phyloP scores from a whole-genome alignment of 2,888 invertebrate genomes.

The Brenthis daphne region DNA sequence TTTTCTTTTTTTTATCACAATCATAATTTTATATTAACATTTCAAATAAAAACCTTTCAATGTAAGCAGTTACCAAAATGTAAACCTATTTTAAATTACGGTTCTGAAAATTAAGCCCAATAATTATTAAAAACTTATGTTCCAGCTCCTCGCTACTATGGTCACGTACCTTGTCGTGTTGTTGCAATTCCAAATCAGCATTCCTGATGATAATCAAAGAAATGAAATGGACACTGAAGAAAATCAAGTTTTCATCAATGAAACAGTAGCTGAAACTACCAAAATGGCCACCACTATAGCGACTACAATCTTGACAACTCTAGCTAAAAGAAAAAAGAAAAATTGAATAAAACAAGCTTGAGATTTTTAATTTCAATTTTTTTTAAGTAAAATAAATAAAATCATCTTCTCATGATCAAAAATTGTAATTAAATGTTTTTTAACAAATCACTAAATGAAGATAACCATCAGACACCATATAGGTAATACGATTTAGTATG shows the following conservation, averaged over 20 bases:
- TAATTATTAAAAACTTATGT: conserved; percentile 38
- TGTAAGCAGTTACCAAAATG: background rate
- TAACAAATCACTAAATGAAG: too few relatives aligned
- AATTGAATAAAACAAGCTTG: background rate
- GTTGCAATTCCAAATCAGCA: conserved; percentile 89
- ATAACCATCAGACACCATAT: too few relatives aligned
- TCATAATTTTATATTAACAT: background rate
- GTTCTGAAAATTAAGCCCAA: background rate
- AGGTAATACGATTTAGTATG: too few relatives aligned
- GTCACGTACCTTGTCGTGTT: conserved; percentile 88
- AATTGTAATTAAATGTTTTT: too few relatives aligned
- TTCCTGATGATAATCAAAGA: conserved; percentile 81
- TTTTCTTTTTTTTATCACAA: background rate
- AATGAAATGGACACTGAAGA: conserved; percentile 40
- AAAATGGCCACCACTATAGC: conserved; percentile 56
- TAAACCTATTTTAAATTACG: background rate
- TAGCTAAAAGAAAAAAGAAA: conserved; percentile 69
- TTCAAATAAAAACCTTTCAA: background rate
- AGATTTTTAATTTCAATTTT: too few relatives aligned
- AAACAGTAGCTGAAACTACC: conserved; percentile 47
- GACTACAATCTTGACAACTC: conserved; percentile 63
- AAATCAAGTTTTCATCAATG: conserved; percentile 44
- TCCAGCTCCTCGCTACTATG: conserved; percentile 87
- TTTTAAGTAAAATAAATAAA: too few relatives aligned
- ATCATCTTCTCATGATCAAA: too few relatives aligned